phyloP scores from a whole-genome alignment of 2,797 vertebrate species.

The Tarsius wallacei region DNA sequence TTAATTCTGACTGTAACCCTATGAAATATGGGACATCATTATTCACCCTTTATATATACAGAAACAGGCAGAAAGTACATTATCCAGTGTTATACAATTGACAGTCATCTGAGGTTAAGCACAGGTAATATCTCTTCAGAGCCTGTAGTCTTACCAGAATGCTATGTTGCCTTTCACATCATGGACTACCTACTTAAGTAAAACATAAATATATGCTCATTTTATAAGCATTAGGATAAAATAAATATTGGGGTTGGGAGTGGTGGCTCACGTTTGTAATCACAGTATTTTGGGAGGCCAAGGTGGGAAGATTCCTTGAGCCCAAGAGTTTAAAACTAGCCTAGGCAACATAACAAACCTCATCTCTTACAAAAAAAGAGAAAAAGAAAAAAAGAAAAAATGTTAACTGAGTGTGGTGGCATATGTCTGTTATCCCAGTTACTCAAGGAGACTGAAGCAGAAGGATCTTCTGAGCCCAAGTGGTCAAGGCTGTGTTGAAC shows the following conservation, averaged over 20 bases:
- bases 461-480: too few species aligned
- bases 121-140: neutral
- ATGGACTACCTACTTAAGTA: neutral
- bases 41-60: neutral
- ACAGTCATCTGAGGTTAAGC: neutral
- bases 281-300: too few species aligned
- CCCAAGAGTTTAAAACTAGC: too few species aligned
- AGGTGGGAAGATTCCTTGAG: too few species aligned
- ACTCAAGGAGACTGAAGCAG: too few species aligned
- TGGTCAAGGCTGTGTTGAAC: too few species aligned
- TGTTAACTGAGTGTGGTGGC: too few species aligned
- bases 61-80: neutral
- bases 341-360: too few species aligned
- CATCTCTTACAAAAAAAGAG: too few species aligned
- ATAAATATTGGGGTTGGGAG: neutral
- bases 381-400: too few species aligned
- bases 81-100: neutral
- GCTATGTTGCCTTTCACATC: neutral
- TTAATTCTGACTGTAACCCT: neutral
- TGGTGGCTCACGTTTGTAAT: too few species aligned
- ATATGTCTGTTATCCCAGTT: too few species aligned
- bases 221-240: slow-evolving; percentile 3
- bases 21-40: neutral
- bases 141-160: neutral
- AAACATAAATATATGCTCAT: neutral